phyloP scores from a whole-genome alignment of 2,888 invertebrate genomes.

The Blomia tropicalis region DNA sequence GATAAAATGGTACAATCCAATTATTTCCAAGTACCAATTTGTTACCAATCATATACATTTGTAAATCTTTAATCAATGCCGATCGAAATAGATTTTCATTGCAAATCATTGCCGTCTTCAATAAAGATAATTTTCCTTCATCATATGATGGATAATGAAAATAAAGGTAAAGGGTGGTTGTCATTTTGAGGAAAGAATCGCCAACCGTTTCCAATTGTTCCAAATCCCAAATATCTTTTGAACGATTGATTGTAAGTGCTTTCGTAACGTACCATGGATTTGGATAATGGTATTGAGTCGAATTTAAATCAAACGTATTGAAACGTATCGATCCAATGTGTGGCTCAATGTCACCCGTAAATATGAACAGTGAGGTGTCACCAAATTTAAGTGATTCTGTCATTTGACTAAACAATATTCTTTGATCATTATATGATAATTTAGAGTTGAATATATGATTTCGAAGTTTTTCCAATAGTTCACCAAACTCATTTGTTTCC shows the following conservation, averaged over 20 bases:
- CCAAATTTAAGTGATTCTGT: background rate
- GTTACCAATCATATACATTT: background rate
- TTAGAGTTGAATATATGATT: no score
- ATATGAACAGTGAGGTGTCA: conserved; percentile 10
- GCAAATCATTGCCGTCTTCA: background rate
- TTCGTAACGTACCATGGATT: conserved; percentile 6
- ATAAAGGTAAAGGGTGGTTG: background rate
- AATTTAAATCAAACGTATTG: background rate
- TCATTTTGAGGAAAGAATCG: conserved; percentile 7
- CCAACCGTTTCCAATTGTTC: conserved; percentile 7
- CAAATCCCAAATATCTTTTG: background rate
- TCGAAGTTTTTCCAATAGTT: background rate
- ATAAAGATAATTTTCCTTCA: background rate
- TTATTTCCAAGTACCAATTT: conserved; percentile 37
- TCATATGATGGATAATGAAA: background rate
- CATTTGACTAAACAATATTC: no score
- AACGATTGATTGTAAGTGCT: background rate
- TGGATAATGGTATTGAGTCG: background rate
- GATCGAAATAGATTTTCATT: background rate
- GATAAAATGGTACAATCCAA: conserved; percentile 66
- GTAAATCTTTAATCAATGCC: background rate
- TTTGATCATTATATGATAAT: no score
- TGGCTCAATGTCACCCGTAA: conserved; percentile 1
- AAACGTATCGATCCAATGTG: background rate
- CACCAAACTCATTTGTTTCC: background rate